Evolutionary conservation across 2,888 invertebrate species (phyloP), one percentile per base, ranked within the genome.

Genomic region (Ischnura elegans): DNA sequence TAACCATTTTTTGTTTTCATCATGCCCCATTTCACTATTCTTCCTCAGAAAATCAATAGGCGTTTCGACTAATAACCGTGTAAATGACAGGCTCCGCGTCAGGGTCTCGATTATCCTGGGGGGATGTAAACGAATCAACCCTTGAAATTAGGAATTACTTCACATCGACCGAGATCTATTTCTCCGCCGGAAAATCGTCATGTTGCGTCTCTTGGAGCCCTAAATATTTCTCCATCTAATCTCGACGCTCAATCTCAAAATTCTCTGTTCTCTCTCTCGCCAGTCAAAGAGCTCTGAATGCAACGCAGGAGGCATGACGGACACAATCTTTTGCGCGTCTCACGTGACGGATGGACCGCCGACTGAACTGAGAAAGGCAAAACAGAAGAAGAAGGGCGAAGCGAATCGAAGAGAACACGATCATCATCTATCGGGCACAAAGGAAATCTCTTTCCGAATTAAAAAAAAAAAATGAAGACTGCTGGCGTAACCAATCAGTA

Each of bases 231-330:
- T 36, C 76, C 25, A 10, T 66, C 66, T 10, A 66, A 29, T 6
- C 76, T 25, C 25, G 36, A 36, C 8, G 36, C 29, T n/a, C 76
- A 36, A 76, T 76, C 76, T 36, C 29, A n/a, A 76, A 36, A 1
- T 36, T 10, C 36, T 25, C 36, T 29, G 36, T 10, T 76, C 29
- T 36, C 16, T 25, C 76, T 13, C 36, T 5, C n/a, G 29, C 36
- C 29, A 76, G 16, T 76, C 36, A 36, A n/a, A 61, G n/a, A n/a
- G n/a, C n/a, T 21, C 61, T n/a, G 21, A 61, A 61, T 19, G n/a
- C 61, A 61, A 61, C 61, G 61, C 61, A n/a, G 61, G 61, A 61
- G 61, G 61, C 61, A 61, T 61, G 61, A 61, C 61, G 36, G 36
- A 8, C 76, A 36, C 29, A 36, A 36, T 29, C n/a, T n/a, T 10